phyloP scores from a whole-genome alignment of 2,113 vertebrate genomes.

The Chamaetylas fuelleborni region DNA sequence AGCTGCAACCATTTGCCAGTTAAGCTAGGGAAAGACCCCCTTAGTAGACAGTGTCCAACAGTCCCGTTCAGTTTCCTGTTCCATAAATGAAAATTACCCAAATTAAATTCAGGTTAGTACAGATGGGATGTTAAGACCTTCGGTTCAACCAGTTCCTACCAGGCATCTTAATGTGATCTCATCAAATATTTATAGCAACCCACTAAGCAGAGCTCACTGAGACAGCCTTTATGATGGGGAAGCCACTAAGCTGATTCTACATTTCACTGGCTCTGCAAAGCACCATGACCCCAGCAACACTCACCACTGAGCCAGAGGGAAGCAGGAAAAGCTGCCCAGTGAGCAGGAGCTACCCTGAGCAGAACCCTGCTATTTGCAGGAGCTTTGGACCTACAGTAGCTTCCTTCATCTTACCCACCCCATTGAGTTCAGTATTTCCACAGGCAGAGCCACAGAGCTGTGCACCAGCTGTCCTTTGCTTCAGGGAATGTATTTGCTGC shows the following conservation, averaged over 20 bases:
- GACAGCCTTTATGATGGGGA: not conserved
- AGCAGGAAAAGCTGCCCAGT: not conserved
- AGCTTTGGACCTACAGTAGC: not conserved
- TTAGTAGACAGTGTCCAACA: not conserved
- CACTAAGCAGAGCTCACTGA: not conserved
- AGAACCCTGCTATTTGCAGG: not conserved
- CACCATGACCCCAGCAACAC: not conserved
- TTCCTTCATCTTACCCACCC: not conserved
- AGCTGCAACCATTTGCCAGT: not conserved
- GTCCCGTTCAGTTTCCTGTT: not conserved
- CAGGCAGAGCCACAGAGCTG: not conserved
- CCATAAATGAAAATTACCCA: not conserved
- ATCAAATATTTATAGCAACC: not conserved
- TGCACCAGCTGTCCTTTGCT: not conserved
- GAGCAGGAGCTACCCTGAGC: not conserved
- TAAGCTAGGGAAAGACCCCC: not conserved
- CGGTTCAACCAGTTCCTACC: not conserved
- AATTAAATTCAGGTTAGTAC: not conserved
- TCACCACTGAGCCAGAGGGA: not conserved
- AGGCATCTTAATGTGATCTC: not conserved
- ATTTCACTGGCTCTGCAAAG: not conserved
- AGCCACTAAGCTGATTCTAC: not conserved
- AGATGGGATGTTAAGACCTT: not conserved
- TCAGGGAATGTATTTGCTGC: not conserved
- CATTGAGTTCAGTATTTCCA: not conserved